Evolutionary conservation across 2,888 invertebrate genomes (phyloP), one percentile per base, ranked within the genome.

Genomic region (Diogma glabrata): DNA sequence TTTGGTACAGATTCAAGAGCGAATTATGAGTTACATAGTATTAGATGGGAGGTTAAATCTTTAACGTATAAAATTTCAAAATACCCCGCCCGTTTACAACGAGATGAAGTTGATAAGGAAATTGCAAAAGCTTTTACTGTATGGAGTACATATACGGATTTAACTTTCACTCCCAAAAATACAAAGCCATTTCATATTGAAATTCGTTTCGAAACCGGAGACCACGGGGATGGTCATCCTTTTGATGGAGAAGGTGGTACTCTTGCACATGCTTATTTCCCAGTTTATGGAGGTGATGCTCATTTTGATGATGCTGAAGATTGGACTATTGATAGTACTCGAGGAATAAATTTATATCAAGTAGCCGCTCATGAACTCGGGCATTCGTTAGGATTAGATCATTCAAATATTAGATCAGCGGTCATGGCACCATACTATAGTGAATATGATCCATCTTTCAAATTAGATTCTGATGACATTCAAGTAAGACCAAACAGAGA

Each of bases 371-470:
- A 97, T 69, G 96, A 97, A 72, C 93, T 97, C 60, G 96, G 96
- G 1, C 97, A 99, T 69, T 93, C 95, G 0, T 72, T 99, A 43
- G 97, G 97, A 16, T 73, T 99, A 38, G 93, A 92, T 36, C 97
- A 97, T 71, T 93, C 94, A 7, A 91, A 94, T 64, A 84, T 90
- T 1, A 78, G 84, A 55, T 78, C 83, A 2, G 93, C 97, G 0
- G 74, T 97, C 19, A 97, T 97, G 97, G 95, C 95, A 4, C 96
- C 97, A 4, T 96, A 95, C 73, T 97, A 97, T 70, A 77, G 92
- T 60, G 92, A 92, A 7, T 96, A 86, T 67, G 84, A 90, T 61
- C 85, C 89, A 0, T 74, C 79, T 50, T 93, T 96, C 69, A 80
- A 79, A 59, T 76, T 99, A 10, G 86, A 94, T 65, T 76, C 79